phyloP scores from a whole-genome alignment of 2,113 vertebrate species.

The Chiloscyllium plagiosum region DNA sequence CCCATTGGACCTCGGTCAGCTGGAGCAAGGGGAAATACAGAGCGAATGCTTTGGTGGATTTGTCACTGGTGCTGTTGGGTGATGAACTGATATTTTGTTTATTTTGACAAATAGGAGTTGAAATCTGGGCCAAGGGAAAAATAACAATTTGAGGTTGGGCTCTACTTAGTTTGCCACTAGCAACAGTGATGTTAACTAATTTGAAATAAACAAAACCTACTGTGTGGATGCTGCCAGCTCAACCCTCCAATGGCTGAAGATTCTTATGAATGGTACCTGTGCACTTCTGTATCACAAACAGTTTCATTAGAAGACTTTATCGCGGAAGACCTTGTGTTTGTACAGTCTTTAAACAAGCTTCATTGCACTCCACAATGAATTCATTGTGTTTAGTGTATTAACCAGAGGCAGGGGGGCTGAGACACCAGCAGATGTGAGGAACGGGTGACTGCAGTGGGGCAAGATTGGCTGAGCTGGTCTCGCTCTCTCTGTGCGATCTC shows the following conservation, averaged over 20 bases:
- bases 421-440: neutral
- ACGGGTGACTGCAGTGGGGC: neutral
- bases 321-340: neutral
- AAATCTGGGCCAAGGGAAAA: neutral
- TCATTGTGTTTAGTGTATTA: neutral
- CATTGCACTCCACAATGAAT: neutral
- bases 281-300: neutral
- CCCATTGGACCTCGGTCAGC: neutral
- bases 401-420: neutral
- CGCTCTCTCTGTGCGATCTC: neutral
- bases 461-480: neutral
- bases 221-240: neutral
- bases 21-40: neutral
- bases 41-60: neutral
- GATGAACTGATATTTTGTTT: neutral
- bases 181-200: neutral
- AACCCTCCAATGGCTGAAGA: neutral
- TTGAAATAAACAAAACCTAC: neutral
- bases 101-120: neutral
- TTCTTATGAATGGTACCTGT: neutral
- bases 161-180: too few relatives aligned
- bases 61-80: neutral
- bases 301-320: neutral
- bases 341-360: neutral
- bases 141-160: neutral